Percentiles rank a stretch among this genome's conserved stretches.
Evolutionary conservation across 2,797 vertebrate species (phyloP).

Genomic region (Melanogrammus aeglefinus): DNA sequence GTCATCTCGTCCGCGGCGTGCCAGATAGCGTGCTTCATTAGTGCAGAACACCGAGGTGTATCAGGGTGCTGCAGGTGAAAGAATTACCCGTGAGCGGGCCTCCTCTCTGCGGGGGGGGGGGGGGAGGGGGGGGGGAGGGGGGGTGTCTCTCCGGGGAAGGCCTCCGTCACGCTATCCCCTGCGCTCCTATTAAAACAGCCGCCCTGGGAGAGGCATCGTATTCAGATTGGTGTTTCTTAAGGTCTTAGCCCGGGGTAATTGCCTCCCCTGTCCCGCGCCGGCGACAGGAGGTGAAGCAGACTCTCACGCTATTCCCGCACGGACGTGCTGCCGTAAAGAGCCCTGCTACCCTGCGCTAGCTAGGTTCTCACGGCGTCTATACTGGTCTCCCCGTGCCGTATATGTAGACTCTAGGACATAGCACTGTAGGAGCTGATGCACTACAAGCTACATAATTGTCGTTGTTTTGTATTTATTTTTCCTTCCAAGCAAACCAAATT

Average conservation of each 20-base stretch:
- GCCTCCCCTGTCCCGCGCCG: conserved; percentile 35
- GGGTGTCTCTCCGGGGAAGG: conserved; percentile 45
- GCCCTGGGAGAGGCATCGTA: conserved; percentile 52
- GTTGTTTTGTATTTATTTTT: not conserved
- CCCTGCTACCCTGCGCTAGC: conserved; percentile 16
- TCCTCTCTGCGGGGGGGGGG: not conserved
- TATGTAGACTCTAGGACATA: not conserved
- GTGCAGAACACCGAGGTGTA: conserved; percentile 31
- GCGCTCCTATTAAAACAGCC: conserved; percentile 67
- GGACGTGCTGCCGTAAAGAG: conserved; percentile 22
- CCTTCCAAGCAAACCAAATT: not conserved
- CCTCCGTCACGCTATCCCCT: conserved; percentile 70
- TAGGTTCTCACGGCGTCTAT: conserved; percentile 28
- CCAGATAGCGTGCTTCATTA: conserved; percentile 49
- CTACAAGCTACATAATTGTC: not conserved
- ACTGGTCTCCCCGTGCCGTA: not conserved
- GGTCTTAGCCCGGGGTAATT: conserved; percentile 61
- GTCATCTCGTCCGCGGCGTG: too few species aligned
- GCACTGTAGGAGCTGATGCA: not conserved
- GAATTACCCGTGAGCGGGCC: conserved; percentile 55
- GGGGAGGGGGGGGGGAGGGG: not conserved
- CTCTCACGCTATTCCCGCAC: conserved; percentile 52
- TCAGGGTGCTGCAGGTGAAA: conserved; percentile 49
- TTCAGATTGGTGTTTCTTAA: conserved; percentile 45
- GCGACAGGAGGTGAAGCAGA: conserved; percentile 33